Conservation (phyloP, 1,140 invertebrate species). For the Sycobia sp. region DNA sequence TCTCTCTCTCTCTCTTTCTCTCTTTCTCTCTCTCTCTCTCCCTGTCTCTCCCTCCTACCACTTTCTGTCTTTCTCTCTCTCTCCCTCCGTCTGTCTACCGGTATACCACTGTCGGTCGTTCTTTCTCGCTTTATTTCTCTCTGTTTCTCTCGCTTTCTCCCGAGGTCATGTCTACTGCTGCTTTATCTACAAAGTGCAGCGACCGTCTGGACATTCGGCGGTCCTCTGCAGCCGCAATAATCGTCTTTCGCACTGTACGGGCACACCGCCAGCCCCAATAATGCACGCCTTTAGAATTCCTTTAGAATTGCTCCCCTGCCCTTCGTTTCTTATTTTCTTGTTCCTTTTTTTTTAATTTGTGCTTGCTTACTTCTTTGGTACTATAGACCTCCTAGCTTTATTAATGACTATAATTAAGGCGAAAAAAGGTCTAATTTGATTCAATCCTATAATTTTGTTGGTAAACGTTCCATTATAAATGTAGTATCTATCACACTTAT, state of each 20-base stretch:
- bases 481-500: too few species aligned
- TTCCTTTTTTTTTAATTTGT: too few species aligned
- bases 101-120: not conserved
- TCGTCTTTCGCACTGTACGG: constrained; percentile 12
- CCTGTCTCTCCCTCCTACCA: not conserved
- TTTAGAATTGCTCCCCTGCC: constrained; percentile 29
- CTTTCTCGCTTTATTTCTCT: not conserved
- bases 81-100: not conserved
- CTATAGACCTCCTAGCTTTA: too few species aligned
- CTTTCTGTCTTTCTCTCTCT: not conserved
- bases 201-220: constrained; percentile 43
- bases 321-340: constrained; percentile 26
- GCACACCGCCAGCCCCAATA: not conserved
- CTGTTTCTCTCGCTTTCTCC: constrained; percentile 18
- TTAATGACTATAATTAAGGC: too few species aligned
- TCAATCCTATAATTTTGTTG: too few species aligned
- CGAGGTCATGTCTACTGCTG: too few species aligned
- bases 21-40: not conserved
- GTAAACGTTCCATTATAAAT: too few species aligned
- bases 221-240: constrained; percentile 23
- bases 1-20: not conserved
- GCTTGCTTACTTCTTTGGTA: too few species aligned
- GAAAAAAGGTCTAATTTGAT: too few species aligned
- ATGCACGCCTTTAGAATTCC: too few species aligned
- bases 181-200: constrained; percentile 55